A percentile compares a stretch with the other conserved stretches of the same genome.
Conservation (phyloP, 2,888 invertebrate species). For the Amphipoea oculea region DNA sequence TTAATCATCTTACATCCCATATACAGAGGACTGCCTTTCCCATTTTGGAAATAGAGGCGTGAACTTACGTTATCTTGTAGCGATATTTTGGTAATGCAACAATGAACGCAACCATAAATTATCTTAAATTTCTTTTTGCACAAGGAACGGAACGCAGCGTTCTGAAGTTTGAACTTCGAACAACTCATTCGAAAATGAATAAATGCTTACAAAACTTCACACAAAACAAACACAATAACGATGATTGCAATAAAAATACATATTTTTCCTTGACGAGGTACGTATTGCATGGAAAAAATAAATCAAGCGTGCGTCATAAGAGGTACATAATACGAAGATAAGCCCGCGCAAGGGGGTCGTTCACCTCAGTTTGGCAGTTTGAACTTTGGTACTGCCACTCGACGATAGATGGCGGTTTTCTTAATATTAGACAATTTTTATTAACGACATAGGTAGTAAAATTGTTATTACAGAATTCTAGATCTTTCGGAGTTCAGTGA, state of each 20-base stretch:
- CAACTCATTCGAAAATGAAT: conserved; percentile 14
- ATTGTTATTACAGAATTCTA: conserved; percentile 44
- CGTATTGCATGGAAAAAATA: conserved; percentile 64
- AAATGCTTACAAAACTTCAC: conserved; percentile 51
- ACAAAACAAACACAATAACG: conserved; percentile 44
- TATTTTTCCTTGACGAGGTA: conserved; percentile 61
- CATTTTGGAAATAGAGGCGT: neutral
- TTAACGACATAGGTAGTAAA: conserved; percentile 25
- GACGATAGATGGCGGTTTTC: conserved; percentile 74
- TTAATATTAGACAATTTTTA: conserved; percentile 15
- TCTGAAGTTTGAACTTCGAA: conserved; percentile 21
- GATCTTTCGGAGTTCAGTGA: conserved; percentile 55
- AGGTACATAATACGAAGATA: conserved; percentile 70
- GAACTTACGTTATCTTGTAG: neutral
- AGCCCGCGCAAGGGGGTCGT: conserved; percentile 75
- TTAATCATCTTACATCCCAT: neutral
- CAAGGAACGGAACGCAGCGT: neutral
- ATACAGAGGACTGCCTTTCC: neutral
- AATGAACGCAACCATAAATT: conserved; percentile 1
- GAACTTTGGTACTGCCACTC: conserved; percentile 83
- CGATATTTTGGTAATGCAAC: neutral
- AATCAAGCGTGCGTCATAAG: conserved; percentile 71
- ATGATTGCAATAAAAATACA: conserved; percentile 60
- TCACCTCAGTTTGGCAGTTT: conserved; percentile 85
- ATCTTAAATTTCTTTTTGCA: conserved; percentile 9